Conservation (phyloP, 2,797 vertebrate genomes). For the Sebastes taczanowskii region DNA sequence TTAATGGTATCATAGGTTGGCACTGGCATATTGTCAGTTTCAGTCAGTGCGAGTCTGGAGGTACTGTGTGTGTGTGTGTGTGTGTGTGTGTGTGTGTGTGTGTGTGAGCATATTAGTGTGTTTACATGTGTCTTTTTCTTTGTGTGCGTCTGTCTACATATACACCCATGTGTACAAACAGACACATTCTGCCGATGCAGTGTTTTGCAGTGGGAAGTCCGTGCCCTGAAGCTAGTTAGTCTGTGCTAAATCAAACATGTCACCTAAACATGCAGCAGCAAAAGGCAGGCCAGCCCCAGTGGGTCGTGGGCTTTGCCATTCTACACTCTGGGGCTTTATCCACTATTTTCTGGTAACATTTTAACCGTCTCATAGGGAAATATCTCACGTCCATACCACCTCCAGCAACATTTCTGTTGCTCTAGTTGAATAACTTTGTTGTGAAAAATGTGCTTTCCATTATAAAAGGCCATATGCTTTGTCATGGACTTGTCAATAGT, state of each 20-base stretch:
- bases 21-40: conserved; percentile 26
- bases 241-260: conserved; percentile 66
- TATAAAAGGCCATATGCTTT: neutral
- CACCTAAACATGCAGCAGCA: conserved; percentile 62
- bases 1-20: neutral
- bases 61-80: neutral
- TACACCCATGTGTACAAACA: neutral
- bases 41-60: conserved; percentile 3
- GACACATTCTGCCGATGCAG: conserved; percentile 1
- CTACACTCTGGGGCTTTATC: neutral
- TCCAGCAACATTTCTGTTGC: neutral
- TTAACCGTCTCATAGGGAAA: neutral
- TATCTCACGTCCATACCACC: neutral
- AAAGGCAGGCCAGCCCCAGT: conserved; percentile 22
- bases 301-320: neutral
- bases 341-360: neutral
- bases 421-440: neutral
- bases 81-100: neutral
- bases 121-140: neutral
- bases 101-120: neutral
- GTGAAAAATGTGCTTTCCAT: neutral
- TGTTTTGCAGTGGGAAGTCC: conserved; percentile 29
- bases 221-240: conserved; percentile 50
- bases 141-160: neutral
- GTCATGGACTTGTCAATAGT: neutral